A percentile compares a stretch with the other conserved stretches of the same genome.
Evolutionary conservation across 2,113 vertebrate species (phyloP).

Genomic region (Gambusia holbrooki): DNA sequence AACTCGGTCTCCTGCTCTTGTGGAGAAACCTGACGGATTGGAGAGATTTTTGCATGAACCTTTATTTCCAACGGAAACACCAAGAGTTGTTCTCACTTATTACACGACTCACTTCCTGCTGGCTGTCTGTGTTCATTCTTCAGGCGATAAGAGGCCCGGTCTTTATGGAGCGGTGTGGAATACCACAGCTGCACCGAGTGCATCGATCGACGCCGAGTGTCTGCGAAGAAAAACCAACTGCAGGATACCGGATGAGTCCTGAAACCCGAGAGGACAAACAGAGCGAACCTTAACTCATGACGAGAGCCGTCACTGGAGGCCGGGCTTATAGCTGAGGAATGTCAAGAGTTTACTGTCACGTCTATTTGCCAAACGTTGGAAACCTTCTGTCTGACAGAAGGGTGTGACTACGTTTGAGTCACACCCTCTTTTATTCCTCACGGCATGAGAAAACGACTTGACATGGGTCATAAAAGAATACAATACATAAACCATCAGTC

Average conservation of each 20-base stretch:
- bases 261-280: constrained; percentile 47
- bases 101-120: constrained; percentile 69
- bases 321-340: constrained; percentile 32
- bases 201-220: constrained; percentile 8
- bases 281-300: constrained; percentile 13
- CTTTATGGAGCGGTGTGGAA: neutral
- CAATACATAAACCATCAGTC: too few relatives aligned
- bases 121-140: constrained; percentile 49
- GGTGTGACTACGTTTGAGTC: neutral
- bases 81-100: constrained; percentile 7
- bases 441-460: neutral
- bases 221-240: constrained; percentile 10
- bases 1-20: constrained; percentile 39
- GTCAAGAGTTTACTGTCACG: constrained; percentile 5
- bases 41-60: neutral
- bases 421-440: neutral
- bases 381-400: too few relatives aligned
- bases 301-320: constrained; percentile 25
- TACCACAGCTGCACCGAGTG: neutral
- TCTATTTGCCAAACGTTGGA: neutral
- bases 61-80: neutral
- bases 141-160: neutral
- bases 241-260: constrained; percentile 41
- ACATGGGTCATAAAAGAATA: neutral
- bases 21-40: constrained; percentile 9